These are phyloP conservation scores for Lagopus leucura DNA, from an alignment of 2,113 vertebrate species.

Conservation along the genomic window DNA sequence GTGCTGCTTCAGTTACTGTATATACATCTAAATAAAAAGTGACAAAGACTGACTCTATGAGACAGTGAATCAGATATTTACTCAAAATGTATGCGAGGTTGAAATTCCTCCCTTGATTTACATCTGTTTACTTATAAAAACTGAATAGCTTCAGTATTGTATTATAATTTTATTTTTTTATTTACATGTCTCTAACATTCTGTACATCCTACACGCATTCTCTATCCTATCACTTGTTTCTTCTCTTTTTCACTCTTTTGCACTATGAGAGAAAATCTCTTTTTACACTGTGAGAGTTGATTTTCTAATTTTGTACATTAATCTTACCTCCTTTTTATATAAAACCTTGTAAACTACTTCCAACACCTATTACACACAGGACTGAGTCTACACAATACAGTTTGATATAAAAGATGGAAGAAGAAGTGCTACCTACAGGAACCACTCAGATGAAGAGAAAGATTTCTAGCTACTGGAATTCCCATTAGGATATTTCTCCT, in stretches of 20 bases:
- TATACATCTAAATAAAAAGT: not conserved
- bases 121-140: not conserved
- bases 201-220: not conserved
- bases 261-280: not conserved
- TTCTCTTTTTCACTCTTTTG: not conserved
- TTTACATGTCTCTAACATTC: conserved; percentile 17
- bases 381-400: not conserved
- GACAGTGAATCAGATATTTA: not conserved
- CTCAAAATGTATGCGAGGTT: not conserved
- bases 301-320: not conserved
- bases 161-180: not conserved
- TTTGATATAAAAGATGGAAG: not conserved
- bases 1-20: not conserved
- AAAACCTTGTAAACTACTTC: not conserved
- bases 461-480: not conserved
- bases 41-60: not conserved
- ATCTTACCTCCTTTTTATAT: not conserved
- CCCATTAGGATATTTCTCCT: not conserved
- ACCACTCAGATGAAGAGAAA: not conserved
- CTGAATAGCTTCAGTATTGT: not conserved
- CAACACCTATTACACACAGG: not conserved
- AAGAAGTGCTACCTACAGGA: not conserved
- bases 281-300: not conserved
- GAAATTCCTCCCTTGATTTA: not conserved
- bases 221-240: not conserved